Conservation (phyloP, 2,888 invertebrate species). For the Cacoxenus indagator region DNA sequence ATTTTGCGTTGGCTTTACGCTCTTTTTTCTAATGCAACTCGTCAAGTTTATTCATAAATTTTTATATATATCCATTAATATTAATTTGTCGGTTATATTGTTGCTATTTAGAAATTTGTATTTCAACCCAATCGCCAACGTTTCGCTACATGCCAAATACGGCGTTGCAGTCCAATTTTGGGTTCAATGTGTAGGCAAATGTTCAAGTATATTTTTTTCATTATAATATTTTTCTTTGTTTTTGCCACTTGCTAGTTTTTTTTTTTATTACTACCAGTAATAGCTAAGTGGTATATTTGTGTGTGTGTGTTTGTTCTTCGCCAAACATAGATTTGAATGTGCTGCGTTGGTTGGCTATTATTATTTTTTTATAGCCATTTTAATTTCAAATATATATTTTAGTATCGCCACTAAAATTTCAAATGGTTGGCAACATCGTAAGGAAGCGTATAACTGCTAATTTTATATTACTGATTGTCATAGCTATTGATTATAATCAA, state of each 20-base stretch:
- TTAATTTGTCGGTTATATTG: neutral
- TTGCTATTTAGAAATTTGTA: neutral
- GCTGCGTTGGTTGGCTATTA: slow-evolving; percentile 22
- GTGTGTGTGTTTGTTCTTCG: neutral
- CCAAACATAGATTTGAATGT: slow-evolving; percentile 11
- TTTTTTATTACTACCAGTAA: neutral
- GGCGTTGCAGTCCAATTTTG: slow-evolving; percentile 17
- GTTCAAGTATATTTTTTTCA: slow-evolving; percentile 3
- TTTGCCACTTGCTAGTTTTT: neutral
- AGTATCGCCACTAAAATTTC: neutral
- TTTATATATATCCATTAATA: slow-evolving; percentile 38
- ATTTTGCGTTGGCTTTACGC: slow-evolving; percentile 1
- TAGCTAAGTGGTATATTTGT: slow-evolving; percentile 23
- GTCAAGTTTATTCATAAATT: slow-evolving; percentile 55
- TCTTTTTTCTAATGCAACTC: slow-evolving; percentile 43
- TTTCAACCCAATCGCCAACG: slow-evolving; percentile 2
- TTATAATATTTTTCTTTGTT: slow-evolving; percentile 1
- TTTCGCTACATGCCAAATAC: neutral
- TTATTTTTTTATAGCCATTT: neutral
- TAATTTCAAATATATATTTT: neutral
- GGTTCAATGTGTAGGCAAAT: slow-evolving; percentile 13
- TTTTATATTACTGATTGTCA: neutral
- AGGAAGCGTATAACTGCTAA: neutral
- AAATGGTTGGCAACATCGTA: neutral
- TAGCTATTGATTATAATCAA: neutral